phyloP scores from a whole-genome alignment of 2,797 vertebrate genomes.

The Coranthus polyacanthus region DNA sequence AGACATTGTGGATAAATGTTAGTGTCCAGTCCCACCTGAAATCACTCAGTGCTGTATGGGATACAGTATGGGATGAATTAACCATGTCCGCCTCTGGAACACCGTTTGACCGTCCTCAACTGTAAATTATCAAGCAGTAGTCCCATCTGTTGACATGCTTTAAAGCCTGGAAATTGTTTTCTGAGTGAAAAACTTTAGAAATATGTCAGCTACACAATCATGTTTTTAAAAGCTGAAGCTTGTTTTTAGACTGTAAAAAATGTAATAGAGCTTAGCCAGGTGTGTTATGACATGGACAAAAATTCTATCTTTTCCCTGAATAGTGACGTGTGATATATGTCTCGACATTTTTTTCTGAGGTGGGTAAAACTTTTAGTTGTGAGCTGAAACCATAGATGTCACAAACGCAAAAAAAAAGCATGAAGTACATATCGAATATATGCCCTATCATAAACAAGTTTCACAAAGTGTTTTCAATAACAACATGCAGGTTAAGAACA shows the following conservation, averaged over 20 bases:
- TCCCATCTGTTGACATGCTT: conserved; percentile 35
- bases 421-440: too few relatives aligned
- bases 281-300: too few relatives aligned
- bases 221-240: not conserved
- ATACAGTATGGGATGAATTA: conserved; percentile 56
- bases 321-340: too few relatives aligned
- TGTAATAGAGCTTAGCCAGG: too few relatives aligned
- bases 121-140: conserved; percentile 41
- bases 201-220: not conserved
- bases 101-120: conserved; percentile 29
- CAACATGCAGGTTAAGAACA: too few relatives aligned
- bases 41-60: conserved; percentile 50
- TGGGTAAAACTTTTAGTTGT: too few relatives aligned
- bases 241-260: not conserved
- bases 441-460: too few relatives aligned
- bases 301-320: too few relatives aligned
- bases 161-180: conserved; percentile 26
- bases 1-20: conserved; percentile 69
- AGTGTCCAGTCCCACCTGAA: conserved; percentile 66
- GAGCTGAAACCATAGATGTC: too few relatives aligned
- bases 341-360: too few relatives aligned
- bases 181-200: conserved; percentile 19
- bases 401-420: too few relatives aligned
- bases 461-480: too few relatives aligned
- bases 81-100: conserved; percentile 43